Evolutionary conservation across 2,797 vertebrate species (phyloP), one percentile per base, ranked within the genome.

Genomic region (Loriculus beryllinus): DNA sequence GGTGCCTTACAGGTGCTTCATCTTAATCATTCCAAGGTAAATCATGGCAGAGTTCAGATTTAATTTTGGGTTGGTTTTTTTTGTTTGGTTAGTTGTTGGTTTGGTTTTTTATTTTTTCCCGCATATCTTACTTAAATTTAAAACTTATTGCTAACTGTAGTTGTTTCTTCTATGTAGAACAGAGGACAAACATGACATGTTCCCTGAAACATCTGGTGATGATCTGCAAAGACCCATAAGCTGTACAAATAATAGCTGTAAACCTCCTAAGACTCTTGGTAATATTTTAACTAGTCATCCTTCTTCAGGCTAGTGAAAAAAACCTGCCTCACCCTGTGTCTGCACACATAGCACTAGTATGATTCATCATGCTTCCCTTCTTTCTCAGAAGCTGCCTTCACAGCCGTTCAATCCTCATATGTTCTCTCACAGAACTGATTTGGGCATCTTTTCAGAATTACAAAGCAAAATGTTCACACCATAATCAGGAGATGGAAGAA

Each of bases 381-480:
- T 70, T 86, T 70, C 71, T 80, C 56, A 88, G 89, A 80, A 86
- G 77, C 82, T 90, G 70, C 59, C 82, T 92, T 90, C 52, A 65
- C 67, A 84, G 71, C 28, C 3, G 0, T 71, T 82, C 86, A 74
- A 48, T 82, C 85, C 68, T 96, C 81, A 14, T 48, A 54, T 77
- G 64, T 92, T 88, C 68, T 80, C 64, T 68, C 57, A 82, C 68
- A 88, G 83, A 91, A 80, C n/a, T 54, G 56, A 86, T 74, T 9
- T 80, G 56, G 83, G 87, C 75, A 80, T 60, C 64, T 82, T 91
- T 93, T 94, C 94, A 93, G 88, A 92, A 93, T 51, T 78, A 45
- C 54, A 87, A 52, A 92, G 92, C 54, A 90, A 84, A 95, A 90
- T 68, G n/a, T 95, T 97, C 89, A 86, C 67, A 84, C 31, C 56